phyloP scores from a whole-genome alignment of 2,888 invertebrate species.

The Colostygia pectinataria region DNA sequence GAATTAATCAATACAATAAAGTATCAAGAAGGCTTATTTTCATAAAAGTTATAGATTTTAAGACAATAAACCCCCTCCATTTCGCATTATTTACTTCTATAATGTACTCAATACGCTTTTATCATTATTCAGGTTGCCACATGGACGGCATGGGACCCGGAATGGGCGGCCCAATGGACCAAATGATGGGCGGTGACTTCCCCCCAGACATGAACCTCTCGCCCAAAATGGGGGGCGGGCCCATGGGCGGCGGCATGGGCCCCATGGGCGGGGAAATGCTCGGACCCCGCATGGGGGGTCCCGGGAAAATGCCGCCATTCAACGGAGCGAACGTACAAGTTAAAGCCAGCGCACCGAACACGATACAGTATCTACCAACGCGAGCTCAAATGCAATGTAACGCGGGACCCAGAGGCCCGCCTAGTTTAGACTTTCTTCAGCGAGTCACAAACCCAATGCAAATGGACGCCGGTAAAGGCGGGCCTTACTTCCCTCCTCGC shows the following conservation, averaged over 20 bases:
- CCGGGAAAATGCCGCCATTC: conserved; percentile 82
- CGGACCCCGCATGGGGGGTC: conserved; percentile 85
- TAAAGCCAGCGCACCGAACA: conserved; percentile 98
- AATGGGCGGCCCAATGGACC: conserved; percentile 80
- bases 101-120: too few relatives aligned
- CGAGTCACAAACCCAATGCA: conserved; percentile 93
- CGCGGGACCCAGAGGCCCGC: conserved; percentile 89
- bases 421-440: conserved; percentile 94
- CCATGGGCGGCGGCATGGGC: conserved; percentile 79
- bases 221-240: conserved; percentile 85
- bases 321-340: conserved; percentile 92
- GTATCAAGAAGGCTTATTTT: too few relatives aligned
- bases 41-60: too few relatives aligned
- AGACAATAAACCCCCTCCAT: too few relatives aligned
- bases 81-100: too few relatives aligned
- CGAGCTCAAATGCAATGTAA: conserved; percentile 92
- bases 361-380: conserved; percentile 98
- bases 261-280: conserved; percentile 84
- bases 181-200: conserved; percentile 81
- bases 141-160: conserved; percentile 80
- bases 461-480: conserved; percentile 84
- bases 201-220: conserved; percentile 83
- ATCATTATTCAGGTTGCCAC: conserved; percentile 64
- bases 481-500: conserved; percentile 88
- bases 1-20: too few relatives aligned